Percentiles rank a stretch among this genome's conserved stretches.
These are phyloP conservation scores for Smutsia gigantea DNA, from an alignment of 2,797 vertebrate species.

Conservation along the genomic window DNA sequence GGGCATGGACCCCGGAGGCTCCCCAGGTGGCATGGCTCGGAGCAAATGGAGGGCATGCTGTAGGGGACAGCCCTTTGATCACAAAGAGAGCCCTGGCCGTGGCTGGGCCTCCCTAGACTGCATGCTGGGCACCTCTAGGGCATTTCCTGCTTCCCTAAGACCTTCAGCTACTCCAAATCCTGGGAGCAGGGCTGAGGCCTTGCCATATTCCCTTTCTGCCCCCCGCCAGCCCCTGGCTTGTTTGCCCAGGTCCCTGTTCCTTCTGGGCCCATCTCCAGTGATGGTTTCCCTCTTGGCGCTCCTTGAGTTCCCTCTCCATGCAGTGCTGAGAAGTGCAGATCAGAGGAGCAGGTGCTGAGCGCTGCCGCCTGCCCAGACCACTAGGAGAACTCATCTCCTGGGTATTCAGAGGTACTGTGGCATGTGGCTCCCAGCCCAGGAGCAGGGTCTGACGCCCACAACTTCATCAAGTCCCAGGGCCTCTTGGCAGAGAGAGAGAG, in stretches of 20 bases:
- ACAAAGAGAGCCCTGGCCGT: background rate
- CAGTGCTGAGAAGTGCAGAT: background rate
- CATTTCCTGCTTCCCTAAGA: background rate
- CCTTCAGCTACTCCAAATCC: background rate
- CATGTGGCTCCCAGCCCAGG: background rate
- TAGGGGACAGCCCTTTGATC: background rate
- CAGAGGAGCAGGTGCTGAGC: background rate
- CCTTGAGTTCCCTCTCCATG: background rate
- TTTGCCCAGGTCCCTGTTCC: background rate
- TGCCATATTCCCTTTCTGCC: background rate
- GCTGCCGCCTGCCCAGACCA: accelerated
- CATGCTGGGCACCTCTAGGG: background rate
- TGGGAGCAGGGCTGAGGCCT: background rate
- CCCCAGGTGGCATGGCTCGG: background rate
- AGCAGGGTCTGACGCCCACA: background rate
- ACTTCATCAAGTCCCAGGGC: background rate
- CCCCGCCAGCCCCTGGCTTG: no score
- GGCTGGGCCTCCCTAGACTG: background rate
- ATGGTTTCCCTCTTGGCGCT: background rate
- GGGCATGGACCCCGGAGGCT: background rate
- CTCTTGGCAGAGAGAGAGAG: background rate
- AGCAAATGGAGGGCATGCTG: background rate
- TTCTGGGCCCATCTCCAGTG: background rate
- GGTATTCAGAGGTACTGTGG: background rate
- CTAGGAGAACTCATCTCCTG: background rate